Conservation (phyloP, 2,113 vertebrate species). For the Lasiurus borealis region DNA sequence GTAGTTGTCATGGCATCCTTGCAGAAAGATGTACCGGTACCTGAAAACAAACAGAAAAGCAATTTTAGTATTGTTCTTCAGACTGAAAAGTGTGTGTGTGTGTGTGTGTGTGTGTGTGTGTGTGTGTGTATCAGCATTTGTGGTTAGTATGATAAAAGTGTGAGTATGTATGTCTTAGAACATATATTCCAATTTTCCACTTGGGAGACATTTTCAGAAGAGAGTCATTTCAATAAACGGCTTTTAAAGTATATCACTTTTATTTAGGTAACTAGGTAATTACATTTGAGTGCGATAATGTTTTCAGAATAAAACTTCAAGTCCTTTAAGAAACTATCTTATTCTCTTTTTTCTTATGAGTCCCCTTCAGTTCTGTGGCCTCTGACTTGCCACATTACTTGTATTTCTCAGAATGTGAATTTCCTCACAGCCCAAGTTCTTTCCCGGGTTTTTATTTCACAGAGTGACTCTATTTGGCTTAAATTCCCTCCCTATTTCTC, state of each 20-base stretch:
- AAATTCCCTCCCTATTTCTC: not conserved
- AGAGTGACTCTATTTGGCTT: not conserved
- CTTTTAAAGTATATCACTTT: not conserved
- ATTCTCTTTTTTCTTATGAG: not conserved
- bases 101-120: too few species aligned
- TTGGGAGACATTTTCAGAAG: not conserved
- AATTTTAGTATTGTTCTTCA: slow-evolving; percentile 37
- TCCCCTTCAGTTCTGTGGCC: too few species aligned
- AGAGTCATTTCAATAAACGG: not conserved
- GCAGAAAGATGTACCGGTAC: not conserved
- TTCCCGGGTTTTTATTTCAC: not conserved
- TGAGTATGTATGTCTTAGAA: not conserved
- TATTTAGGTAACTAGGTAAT: not conserved
- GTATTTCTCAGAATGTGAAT: not conserved
- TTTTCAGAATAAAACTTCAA: not conserved
- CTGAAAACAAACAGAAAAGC: slow-evolving; percentile 44
- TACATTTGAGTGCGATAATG: not conserved
- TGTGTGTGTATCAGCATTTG: not conserved
- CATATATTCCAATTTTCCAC: not conserved
- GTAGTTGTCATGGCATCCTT: slow-evolving; percentile 37
- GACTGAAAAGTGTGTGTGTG: not conserved
- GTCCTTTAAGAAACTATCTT: not conserved
- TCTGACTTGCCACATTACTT: not conserved
- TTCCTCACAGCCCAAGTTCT: not conserved
- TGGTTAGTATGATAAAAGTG: not conserved